phyloP scores from a whole-genome alignment of 2,113 vertebrate genomes.

The Circaetus cinerascens region DNA sequence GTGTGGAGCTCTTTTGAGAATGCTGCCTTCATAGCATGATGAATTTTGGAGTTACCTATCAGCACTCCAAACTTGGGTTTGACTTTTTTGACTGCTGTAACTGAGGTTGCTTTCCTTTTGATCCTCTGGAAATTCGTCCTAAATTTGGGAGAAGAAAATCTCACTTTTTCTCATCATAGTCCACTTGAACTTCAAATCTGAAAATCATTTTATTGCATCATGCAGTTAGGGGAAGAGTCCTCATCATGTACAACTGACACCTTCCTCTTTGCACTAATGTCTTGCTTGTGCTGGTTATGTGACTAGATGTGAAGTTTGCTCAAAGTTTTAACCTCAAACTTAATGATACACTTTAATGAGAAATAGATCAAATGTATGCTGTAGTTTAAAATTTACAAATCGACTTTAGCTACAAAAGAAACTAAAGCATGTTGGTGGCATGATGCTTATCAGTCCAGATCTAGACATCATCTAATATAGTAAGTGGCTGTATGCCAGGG shows the following conservation, averaged over 20 bases:
- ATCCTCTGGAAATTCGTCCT: constrained; percentile 61
- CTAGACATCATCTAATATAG: constrained; percentile 66
- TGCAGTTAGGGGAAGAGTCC: constrained; percentile 41
- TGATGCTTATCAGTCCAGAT: constrained; percentile 74
- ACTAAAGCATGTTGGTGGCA: constrained; percentile 78
- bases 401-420: constrained; percentile 68
- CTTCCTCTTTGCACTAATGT: constrained; percentile 51
- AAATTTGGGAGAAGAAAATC: constrained; percentile 66
- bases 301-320: constrained; percentile 70
- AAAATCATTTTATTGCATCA: constrained; percentile 38
- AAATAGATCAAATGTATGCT: constrained; percentile 54
- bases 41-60: constrained; percentile 52
- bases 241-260: constrained; percentile 6
- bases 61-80: constrained; percentile 46
- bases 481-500: constrained; percentile 55
- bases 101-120: constrained; percentile 55
- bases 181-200: constrained; percentile 70
- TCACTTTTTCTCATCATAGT: constrained; percentile 49
- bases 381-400: constrained; percentile 65
- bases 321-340: constrained; percentile 64
- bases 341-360: constrained; percentile 62
- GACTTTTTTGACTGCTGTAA: constrained; percentile 31
- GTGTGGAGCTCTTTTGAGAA: constrained; percentile 61
- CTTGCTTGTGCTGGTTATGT: constrained; percentile 71
- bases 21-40: constrained; percentile 68